Evolutionary conservation across 2,113 vertebrate species (phyloP).

Genomic region (Syrmaticus mikado): DNA sequence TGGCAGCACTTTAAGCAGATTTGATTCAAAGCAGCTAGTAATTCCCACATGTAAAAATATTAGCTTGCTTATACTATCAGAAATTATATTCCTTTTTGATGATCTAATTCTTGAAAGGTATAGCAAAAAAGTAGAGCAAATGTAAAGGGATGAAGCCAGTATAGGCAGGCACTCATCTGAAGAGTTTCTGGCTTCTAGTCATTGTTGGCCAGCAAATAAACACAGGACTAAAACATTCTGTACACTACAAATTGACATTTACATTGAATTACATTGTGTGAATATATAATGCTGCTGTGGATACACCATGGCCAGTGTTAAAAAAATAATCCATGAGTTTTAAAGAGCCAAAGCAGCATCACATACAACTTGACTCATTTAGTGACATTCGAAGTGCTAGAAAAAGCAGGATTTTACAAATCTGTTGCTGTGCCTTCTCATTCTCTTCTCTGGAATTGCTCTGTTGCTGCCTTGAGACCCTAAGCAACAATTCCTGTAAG

Average conservation of each 20-base stretch:
- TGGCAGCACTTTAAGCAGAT: constrained; percentile 22
- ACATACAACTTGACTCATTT: neutral
- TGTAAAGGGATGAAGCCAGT: neutral
- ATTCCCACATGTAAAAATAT: constrained; percentile 34
- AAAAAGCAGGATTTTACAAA: neutral
- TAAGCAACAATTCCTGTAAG: neutral
- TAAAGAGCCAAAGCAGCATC: neutral
- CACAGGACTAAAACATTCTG: neutral
- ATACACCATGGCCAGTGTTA: neutral
- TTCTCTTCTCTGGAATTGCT: neutral
- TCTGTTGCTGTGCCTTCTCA: neutral
- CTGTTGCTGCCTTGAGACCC: neutral
- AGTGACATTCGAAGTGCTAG: neutral
- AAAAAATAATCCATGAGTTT: neutral
- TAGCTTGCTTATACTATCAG: constrained; percentile 5
- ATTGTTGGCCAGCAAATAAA: neutral
- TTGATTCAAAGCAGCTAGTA: constrained; percentile 17
- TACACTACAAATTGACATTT: neutral
- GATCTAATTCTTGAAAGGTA: constrained; percentile 41
- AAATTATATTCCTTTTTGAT: constrained; percentile 23
- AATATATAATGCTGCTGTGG: neutral
- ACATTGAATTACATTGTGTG: neutral
- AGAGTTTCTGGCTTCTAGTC: neutral
- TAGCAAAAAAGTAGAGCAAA: constrained; percentile 17
- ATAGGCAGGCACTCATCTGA: neutral